Evolutionary conservation across 2,888 invertebrate genomes (phyloP).

Genomic region (Diabrotica balteata): DNA sequence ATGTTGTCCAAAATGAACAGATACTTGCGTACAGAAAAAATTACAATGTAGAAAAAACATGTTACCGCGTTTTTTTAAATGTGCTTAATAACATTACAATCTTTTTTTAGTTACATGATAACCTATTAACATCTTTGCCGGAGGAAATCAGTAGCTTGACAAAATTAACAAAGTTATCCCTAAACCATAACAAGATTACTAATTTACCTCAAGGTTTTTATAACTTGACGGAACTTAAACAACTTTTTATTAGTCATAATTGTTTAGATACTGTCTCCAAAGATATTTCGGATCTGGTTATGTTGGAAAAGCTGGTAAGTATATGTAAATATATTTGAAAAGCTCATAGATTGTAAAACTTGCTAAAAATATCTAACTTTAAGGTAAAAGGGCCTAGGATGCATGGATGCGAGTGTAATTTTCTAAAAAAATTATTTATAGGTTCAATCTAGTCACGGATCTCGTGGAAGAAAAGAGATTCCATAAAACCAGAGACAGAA

Average conservation of each 20-base stretch:
- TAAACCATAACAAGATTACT: conserved; percentile 73
- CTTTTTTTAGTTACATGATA: conserved; percentile 78
- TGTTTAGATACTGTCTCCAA: conserved; percentile 70
- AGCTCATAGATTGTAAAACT: too few relatives aligned
- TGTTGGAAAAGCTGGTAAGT: conserved; percentile 76
- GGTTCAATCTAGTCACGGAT: too few relatives aligned
- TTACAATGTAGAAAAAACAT: too few relatives aligned
- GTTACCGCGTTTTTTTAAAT: background rate
- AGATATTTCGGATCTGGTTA: conserved; percentile 79
- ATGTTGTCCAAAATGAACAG: too few relatives aligned
- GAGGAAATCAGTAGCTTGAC: conserved; percentile 74
- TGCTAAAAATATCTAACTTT: too few relatives aligned
- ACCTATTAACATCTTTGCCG: conserved; percentile 76
- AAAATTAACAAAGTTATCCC: conserved; percentile 71
- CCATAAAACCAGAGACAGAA: too few relatives aligned
- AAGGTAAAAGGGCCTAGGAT: too few relatives aligned
- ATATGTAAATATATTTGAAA: too few relatives aligned
- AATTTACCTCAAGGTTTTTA: conserved; percentile 72
- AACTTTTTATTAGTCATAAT: conserved; percentile 80
- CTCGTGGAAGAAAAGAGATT: too few relatives aligned
- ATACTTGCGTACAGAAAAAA: too few relatives aligned
- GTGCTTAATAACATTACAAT: background rate
- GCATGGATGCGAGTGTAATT: too few relatives aligned
- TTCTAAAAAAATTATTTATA: too few relatives aligned
- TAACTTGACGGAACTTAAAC: conserved; percentile 72